These are phyloP conservation scores for Martes martes DNA, from an alignment of 2,113 vertebrate species.

Conservation along the genomic window DNA sequence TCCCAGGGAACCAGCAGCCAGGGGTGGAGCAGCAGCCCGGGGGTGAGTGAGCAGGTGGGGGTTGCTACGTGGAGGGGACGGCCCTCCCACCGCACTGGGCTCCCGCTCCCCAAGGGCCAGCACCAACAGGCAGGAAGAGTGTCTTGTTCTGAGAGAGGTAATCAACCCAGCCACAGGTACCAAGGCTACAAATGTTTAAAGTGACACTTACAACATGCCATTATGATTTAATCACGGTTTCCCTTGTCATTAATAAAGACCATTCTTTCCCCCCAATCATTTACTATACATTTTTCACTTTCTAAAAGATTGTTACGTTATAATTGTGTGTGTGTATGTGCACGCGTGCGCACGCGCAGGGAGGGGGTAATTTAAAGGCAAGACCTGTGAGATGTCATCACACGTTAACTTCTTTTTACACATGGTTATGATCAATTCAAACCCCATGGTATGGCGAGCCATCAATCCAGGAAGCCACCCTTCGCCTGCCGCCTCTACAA, in stretches of 20 bases:
- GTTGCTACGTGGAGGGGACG: conserved; percentile 45
- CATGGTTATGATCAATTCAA: conserved; percentile 92
- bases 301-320: conserved; percentile 82
- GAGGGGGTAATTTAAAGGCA: conserved; percentile 90
- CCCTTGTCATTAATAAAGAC: conserved; percentile 71
- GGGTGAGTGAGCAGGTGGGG: conserved; percentile 65
- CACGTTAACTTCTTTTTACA: conserved; percentile 87
- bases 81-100: conserved; percentile 60
- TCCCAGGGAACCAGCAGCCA: conserved; percentile 59
- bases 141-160: conserved; percentile 73
- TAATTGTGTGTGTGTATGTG: conserved; percentile 52
- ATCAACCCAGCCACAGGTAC: conserved; percentile 78
- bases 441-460: conserved; percentile 88
- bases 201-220: conserved; percentile 80
- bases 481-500: conserved; percentile 94
- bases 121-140: conserved; percentile 72
- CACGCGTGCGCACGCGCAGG: conserved; percentile 58
- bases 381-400: conserved; percentile 91
- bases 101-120: conserved; percentile 70
- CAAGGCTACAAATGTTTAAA: conserved; percentile 81
- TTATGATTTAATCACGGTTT: conserved; percentile 76
- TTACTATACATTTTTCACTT: conserved; percentile 79
- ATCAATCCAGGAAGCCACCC: conserved; percentile 84
- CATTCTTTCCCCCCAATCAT: conserved; percentile 68
- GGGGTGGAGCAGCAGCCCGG: conserved; percentile 67